Base-by-base conservation (phyloP, 2,797 vertebrate genomes). In the Helostoma temminkii region DNA sequence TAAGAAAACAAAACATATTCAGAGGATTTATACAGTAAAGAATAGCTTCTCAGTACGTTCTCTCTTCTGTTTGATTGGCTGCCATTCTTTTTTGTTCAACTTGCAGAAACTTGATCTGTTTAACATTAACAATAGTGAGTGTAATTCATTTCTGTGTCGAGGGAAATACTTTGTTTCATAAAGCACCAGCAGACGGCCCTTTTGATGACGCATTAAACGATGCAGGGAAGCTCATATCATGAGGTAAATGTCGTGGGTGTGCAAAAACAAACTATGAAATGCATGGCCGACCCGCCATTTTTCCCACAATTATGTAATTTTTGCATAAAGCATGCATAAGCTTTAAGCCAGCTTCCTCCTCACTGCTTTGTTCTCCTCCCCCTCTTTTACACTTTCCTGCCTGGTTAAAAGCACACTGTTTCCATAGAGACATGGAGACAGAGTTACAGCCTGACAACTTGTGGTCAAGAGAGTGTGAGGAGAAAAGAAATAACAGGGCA, bases 361-460 rank as follows among this genome's bases (percentile, higher is more conserved):
- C 28, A 14, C 39, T 37, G 46, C 61, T 74, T 81, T 78, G 55
- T 65, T 76, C 63, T 48, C 19, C 24, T 67, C 30, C 60, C 76
- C 55, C 47, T 69, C 56, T 43, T 30, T 8, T 18, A 41, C 53
- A 50, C 25, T 39, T 73, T 22, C 47, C 2, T n/a, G 43, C 61
- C 5, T 50, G 49, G 52, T 80, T 71, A 67, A 63, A 72, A 62
- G 53, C 46, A 25, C 62, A 55, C 45, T 25, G 81, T 90, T 89
- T 80, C 79, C 79, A 89, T 83, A 74, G 89, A 76, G 71, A 88
- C 79, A 89, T 83, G 73, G 89, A 76, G 71, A 88, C 60, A 0
- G 34, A 65, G 61, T 66, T 57, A 26, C 71, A 66, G 60, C 62
- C 59, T 70, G 54, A 79, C 50, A 71, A 76, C 30, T 71, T 57